Base-by-base conservation (phyloP, 2,888 invertebrate genomes). In the Cerastis leucographa region DNA sequence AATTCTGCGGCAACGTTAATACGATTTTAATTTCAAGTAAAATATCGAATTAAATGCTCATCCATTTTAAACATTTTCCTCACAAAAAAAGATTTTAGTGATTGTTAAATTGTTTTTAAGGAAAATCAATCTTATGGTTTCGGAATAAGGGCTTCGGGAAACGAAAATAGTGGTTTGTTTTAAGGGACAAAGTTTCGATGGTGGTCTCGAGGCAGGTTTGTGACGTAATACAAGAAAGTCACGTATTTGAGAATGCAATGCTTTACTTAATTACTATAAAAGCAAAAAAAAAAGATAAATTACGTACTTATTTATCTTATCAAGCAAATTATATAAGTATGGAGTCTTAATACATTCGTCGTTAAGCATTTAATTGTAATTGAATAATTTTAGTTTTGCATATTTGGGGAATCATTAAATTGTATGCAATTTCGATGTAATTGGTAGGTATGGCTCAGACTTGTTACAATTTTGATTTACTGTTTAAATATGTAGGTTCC, bases 11-110 rank as follows among this genome's bases (percentile, higher is more conserved):
- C 85, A 87, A 84, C 85, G 85, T 88, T 93, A 94, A 94, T 94
- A 91, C 90, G 92, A 88, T 92, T 94, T 92, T 93, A 94, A 94
- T 94, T 94, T 93, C 90, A 88, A 87, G 90, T 89, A 90, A 93
- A 93, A 92, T 93, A 91, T 91, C 89, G 91, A 93, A 93, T 93
- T 93, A 94, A 92, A 91, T 90, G 92, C 90, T 89, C 94, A 93
- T 94, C 92, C 93, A 92, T 94, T 93, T 82, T 92, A 91, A 92
- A 91, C 79, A 90, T 91, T 91, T 89, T 87, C 88, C 83, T 85
- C 84, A 87, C 87, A 88, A 89, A 87, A n/a, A 85, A 86, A 77
- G 44, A 59, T 83, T 87, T 83, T 51, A 25, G 46, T 78, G 17
- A 68, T 74, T 71, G 42, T 35, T 40, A 22, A 44, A 59, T 61